Base-by-base conservation (phyloP, 2,797 vertebrate species). In the Danio choprae region DNA sequence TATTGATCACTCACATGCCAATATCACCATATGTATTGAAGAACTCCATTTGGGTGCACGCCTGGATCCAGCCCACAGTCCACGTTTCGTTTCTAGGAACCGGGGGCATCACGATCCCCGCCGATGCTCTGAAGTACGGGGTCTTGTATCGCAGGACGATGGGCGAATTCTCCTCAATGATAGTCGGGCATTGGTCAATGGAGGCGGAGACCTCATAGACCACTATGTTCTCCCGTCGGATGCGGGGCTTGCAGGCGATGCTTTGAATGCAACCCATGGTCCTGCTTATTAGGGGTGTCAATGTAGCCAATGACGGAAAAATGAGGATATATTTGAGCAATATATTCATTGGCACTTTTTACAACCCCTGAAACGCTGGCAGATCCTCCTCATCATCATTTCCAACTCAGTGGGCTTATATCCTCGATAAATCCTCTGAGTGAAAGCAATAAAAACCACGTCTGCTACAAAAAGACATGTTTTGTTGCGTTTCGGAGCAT, bases 31-130 rank as follows among this genome's bases (percentile, higher is more conserved):
- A 99, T 82, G 96, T 98, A 93, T 99, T 99, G 95, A 97, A 98
- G 94, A 99, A 99, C 93, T 99, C 98, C 98, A 99, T 99, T 92
- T 99, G 97, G 88, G 97, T 98, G 87, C 98, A 99, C 67, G 98
- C 97, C 91, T 99, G 98, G 88, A 99, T 98, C 97, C 97, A 99
- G 89, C 98, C 98, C 89, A 99, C 98, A 87, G 98, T 97, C 98
- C 98, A 99, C 85, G 96, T 99, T 88, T 99, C 97, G 59, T 96
- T 96, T 81, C 97, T 95, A 88, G 97, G 95, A 88, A 99, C 95
- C 50, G 98, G 97, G 59, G 98, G 98, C 97, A 99, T 98, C 90
- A 97, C 96, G 83, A 99, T 96, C 53, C 97, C 96, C 13, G 97
- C 97, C 7, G 97, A 97, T 84, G 98, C 97, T 91, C 97, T 95